Base-by-base conservation (phyloP, 2,888 invertebrate species). In the Meghimatium bilineatum region DNA sequence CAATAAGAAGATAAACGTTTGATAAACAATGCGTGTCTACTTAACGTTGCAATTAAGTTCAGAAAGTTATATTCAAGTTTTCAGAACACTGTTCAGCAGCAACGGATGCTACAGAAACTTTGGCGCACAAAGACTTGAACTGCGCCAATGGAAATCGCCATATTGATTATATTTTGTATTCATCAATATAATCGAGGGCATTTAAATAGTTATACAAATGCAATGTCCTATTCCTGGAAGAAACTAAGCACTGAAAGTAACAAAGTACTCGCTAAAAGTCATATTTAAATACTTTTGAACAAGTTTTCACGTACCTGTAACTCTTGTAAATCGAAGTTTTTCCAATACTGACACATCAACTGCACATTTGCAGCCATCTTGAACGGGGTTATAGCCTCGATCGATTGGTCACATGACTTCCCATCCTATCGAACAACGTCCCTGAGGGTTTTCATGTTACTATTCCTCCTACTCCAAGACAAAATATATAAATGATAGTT, bases 341-440 rank as follows among this genome's bases (percentile, higher is more conserved):
- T 94, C 94, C 94, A 94, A 91, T 92, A 94, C 90, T 94, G 93
- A 91, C 91, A 91, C 93, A 94, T 93, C 91, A 93, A 93, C 93
- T 93, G 94, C 92, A 93, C 90, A 91, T 93, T 93, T 90, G 94
- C 93, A 93, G 94, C 94, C 94, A 94, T 94, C 93, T 93, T 93
- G 92, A 91, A 90, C 91, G 90, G 91, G 91, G 90, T 90, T 91
- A 89, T 88, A 89, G 87, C 84, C 89, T 89, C 89, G 88, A 91
- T 91, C 91, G 90, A 91, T 91, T 89, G 91, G 90, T 93, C 93
- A 93, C 93, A 92, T 93, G 93, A 93, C 91, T 86, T 84, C 87
- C 72, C 81, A 85, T 88, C 44, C 87, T 88, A 91, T 91, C 90
- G 89, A 90, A 90, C 86, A 86, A 87, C 89, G 80, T 88, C 89